Evolutionary conservation across 1,140 invertebrate species (phyloP).

Genomic region (Liolophura sinensis): DNA sequence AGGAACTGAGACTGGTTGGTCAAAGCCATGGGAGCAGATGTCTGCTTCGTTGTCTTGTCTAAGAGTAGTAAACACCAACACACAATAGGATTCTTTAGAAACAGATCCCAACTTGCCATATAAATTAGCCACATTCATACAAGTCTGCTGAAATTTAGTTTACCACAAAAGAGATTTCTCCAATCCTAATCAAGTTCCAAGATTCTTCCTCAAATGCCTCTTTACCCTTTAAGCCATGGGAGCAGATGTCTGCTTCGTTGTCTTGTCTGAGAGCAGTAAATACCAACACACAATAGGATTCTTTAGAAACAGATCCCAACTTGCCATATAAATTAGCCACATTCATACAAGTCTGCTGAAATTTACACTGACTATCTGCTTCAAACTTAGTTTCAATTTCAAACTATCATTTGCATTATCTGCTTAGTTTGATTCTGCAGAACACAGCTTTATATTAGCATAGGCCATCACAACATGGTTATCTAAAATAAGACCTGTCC

Average conservation of each 20-base stretch:
- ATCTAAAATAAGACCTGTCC: no score
- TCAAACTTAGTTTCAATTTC: no score
- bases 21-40: slow-evolving; percentile 65
- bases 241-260: slow-evolving; percentile 34
- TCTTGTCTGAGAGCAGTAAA: slow-evolving; percentile 30
- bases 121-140: no score
- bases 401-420: no score
- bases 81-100: not conserved
- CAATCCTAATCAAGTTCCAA: slow-evolving; percentile 74
- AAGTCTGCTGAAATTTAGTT: not conserved
- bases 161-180: slow-evolving; percentile 43
- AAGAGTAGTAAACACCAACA: not conserved
- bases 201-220: slow-evolving; percentile 74
- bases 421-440: no score
- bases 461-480: no score
- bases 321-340: no score
- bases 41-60: slow-evolving; percentile 36
- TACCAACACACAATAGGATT: not conserved
- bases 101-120: no score
- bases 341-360: no score
- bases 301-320: no score
- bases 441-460: no score
- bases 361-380: no score
- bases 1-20: slow-evolving; percentile 89
- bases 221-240: slow-evolving; percentile 48